Conservation (phyloP, 1,140 invertebrate genomes). For the Meloidogyne chitwoodi region DNA sequence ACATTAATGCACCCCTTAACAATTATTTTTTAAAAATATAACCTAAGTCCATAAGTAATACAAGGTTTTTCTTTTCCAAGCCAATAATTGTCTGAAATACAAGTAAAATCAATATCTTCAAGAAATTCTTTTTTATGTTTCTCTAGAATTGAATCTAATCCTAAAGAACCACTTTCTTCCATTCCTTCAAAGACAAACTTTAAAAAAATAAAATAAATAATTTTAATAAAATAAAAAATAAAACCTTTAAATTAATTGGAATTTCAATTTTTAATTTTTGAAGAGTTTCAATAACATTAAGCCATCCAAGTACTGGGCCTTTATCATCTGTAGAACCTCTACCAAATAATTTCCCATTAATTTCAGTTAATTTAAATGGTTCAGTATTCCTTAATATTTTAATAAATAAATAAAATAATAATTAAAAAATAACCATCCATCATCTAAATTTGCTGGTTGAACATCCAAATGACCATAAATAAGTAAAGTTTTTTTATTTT, state of each 20-base stretch:
- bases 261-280: slow-evolving; percentile 70
- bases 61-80: slow-evolving; percentile 91
- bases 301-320: slow-evolving; percentile 75
- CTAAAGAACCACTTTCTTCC: slow-evolving; percentile 94
- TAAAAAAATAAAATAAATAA: slow-evolving; percentile 28
- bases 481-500: slow-evolving; percentile 76
- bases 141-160: slow-evolving; percentile 79
- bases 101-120: slow-evolving; percentile 80
- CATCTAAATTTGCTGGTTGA: slow-evolving; percentile 72
- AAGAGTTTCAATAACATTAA: slow-evolving; percentile 84
- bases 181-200: slow-evolving; percentile 94
- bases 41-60: slow-evolving; percentile 82
- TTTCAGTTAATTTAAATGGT: slow-evolving; percentile 82
- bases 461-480: slow-evolving; percentile 98
- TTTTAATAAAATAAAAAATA: background rate
- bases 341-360: slow-evolving; percentile 83
- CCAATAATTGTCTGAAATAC: slow-evolving; percentile 99
- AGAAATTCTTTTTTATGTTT: slow-evolving; percentile 72
- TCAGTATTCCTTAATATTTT: slow-evolving; percentile 71
- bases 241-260: slow-evolving; percentile 80
- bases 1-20: no score
- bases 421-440: slow-evolving; percentile 22
- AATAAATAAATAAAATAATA: background rate
- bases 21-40: background rate
- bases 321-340: slow-evolving; percentile 90